These are phyloP conservation scores for Callocephalon fimbriatum DNA, from an alignment of 2,113 vertebrate genomes.

Conservation along the genomic window DNA sequence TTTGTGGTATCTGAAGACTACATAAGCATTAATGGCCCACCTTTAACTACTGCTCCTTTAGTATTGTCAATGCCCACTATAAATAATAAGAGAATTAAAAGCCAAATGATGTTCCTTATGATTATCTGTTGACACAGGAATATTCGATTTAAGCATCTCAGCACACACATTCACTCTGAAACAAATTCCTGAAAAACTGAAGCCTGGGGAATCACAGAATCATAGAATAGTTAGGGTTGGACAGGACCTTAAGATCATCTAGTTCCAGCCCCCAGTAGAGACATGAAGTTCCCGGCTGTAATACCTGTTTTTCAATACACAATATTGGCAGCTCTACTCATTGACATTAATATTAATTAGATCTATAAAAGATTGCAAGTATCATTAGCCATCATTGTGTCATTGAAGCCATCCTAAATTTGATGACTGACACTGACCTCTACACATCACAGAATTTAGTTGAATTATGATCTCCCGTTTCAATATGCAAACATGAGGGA, in stretches of 20 bases:
- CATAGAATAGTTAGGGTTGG: neutral
- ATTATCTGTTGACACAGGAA: neutral
- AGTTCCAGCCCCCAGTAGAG: neutral
- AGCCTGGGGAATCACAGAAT: neutral
- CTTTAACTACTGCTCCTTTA: neutral
- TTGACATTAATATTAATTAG: neutral
- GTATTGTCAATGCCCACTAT: neutral
- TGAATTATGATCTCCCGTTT: neutral
- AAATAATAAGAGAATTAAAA: neutral
- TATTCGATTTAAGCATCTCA: neutral
- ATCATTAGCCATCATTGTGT: neutral
- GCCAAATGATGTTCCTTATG: rapidly evolving
- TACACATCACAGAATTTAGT: neutral
- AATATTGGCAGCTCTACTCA: neutral
- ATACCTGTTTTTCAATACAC: neutral
- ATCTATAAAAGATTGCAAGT: neutral
- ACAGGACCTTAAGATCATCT: neutral
- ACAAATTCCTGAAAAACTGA: neutral
- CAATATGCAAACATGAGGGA: neutral
- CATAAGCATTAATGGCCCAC: neutral
- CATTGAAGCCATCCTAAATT: neutral
- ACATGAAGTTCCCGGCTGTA: neutral
- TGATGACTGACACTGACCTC: neutral
- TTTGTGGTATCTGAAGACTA: neutral
- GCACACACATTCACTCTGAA: neutral